These are phyloP conservation scores for Dromiciops gliroides DNA, from an alignment of 2,113 vertebrate species.

Conservation along the genomic window DNA sequence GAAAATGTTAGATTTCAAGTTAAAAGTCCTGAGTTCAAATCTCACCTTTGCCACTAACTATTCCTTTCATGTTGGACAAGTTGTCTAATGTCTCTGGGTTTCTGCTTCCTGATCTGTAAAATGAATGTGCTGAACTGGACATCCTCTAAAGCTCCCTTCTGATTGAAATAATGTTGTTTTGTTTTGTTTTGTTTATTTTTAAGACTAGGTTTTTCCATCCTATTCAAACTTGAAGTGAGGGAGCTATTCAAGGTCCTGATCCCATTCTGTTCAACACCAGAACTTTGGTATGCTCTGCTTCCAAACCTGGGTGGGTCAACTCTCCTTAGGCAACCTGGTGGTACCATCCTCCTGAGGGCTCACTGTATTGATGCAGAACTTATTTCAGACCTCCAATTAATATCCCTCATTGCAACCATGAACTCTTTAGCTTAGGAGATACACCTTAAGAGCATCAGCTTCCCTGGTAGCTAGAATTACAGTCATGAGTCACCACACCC, in stretches of 20 bases:
- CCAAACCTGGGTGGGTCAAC: neutral
- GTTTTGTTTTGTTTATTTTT: neutral
- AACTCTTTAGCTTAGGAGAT: neutral
- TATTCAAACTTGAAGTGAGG: neutral
- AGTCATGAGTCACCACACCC: neutral
- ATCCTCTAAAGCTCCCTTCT: neutral
- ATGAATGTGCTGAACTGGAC: neutral
- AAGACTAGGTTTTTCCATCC: neutral
- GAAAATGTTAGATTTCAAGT: neutral
- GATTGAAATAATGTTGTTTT: neutral
- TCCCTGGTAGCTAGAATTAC: slow-evolving; percentile 18
- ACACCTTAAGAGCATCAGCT: neutral
- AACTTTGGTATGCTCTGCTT: neutral
- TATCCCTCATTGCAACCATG: neutral
- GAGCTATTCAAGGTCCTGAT: neutral
- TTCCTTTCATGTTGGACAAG: too few species aligned
- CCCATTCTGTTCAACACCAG: too few species aligned
- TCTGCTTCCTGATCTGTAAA: neutral
- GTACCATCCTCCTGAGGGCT: neutral
- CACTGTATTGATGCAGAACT: neutral
- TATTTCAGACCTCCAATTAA: neutral
- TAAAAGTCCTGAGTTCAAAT: neutral
- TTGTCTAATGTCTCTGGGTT: neutral
- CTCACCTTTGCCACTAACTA: neutral
- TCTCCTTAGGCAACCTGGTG: neutral